These are phyloP conservation scores for Xiphophorus birchmanni DNA, from an alignment of 2,797 vertebrate species.

Conservation along the genomic window DNA sequence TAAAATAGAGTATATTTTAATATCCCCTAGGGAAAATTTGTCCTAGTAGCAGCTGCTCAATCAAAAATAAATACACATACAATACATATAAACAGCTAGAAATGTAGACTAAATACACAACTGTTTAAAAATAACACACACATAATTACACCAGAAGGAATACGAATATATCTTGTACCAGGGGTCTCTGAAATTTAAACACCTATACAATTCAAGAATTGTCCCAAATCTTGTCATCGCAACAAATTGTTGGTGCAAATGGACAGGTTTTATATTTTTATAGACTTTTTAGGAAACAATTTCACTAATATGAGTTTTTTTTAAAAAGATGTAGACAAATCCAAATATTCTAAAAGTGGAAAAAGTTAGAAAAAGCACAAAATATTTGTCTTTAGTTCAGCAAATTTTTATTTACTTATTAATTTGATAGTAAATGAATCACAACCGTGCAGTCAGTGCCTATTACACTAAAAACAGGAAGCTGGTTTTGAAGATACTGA, in stretches of 20 bases:
- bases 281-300: background rate
- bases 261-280: background rate
- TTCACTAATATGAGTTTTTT: background rate
- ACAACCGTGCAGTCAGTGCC: background rate
- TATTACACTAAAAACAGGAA: background rate
- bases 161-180: background rate
- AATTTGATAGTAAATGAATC: background rate
- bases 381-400: background rate
- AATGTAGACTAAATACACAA: no score
- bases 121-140: background rate
- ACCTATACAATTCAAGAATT: background rate
- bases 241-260: background rate
- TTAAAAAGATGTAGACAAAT: background rate
- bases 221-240: background rate
- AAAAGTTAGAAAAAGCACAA: background rate
- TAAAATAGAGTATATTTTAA: no score
- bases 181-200: background rate
- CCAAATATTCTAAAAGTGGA: background rate
- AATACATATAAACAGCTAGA: no score
- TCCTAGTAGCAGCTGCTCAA: no score
- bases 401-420: background rate
- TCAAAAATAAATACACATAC: background rate
- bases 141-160: background rate
- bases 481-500: background rate
- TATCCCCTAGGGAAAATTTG: no score